phyloP scores from a whole-genome alignment of 2,797 vertebrate genomes.

The Sciaenops ocellatus region DNA sequence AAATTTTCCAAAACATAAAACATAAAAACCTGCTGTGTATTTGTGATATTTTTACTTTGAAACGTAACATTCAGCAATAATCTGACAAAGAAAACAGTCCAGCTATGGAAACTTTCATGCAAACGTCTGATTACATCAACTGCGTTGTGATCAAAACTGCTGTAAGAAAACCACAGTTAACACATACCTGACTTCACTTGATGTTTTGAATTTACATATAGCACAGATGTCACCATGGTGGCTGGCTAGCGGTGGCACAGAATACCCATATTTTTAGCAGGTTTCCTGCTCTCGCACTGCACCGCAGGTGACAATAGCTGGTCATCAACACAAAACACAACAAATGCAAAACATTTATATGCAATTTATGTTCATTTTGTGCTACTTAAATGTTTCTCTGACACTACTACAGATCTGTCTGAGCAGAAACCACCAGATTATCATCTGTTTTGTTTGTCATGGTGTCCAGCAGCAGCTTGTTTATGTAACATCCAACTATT shows the following conservation, averaged over 20 bases:
- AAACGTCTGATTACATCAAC: background rate
- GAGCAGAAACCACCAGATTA: background rate
- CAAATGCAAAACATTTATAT: background rate
- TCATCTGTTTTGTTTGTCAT: background rate
- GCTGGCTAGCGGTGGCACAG: background rate
- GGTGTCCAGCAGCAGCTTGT: background rate
- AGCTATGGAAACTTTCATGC: background rate
- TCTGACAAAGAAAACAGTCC: background rate
- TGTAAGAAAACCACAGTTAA: conserved; percentile 7
- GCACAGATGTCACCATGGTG: conserved; percentile 28
- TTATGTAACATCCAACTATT: background rate
- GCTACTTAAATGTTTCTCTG: background rate
- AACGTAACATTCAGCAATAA: background rate
- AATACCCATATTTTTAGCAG: conserved; percentile 1
- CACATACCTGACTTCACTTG: background rate
- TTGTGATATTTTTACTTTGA: background rate
- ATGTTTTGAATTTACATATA: conserved; percentile 25
- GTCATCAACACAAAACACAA: background rate
- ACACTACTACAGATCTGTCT: background rate
- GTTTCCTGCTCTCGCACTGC: conserved; percentile 31
- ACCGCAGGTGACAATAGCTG: background rate
- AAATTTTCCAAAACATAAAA: background rate
- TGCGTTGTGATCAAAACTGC: background rate
- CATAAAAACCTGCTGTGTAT: background rate
- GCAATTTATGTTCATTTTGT: background rate